Conservation (phyloP, 35 echinoderm and acorn worm species). For the Chiridota heheva region DNA sequence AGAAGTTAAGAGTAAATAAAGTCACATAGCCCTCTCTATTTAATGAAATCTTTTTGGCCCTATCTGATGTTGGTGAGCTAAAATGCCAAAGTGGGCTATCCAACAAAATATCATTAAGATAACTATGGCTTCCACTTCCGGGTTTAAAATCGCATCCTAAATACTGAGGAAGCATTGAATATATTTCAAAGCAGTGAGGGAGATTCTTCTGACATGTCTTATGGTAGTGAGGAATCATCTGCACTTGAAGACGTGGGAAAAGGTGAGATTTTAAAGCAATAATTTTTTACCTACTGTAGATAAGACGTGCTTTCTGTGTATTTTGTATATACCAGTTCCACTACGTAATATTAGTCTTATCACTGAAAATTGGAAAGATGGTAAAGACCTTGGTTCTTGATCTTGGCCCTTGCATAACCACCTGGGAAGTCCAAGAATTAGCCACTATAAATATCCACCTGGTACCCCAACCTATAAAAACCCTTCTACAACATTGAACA, state of each 20-base stretch:
- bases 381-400: too few relatives aligned
- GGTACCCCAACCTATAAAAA: too few relatives aligned
- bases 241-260: neutral
- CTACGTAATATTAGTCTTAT: too few relatives aligned
- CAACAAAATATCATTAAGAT: neutral
- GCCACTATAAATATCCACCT: too few relatives aligned
- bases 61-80: neutral
- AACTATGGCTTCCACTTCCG: slow-evolving; percentile 6
- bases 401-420: too few relatives aligned
- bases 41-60: neutral
- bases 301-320: neutral
- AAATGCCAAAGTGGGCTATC: slow-evolving; percentile 11
- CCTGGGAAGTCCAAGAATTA: too few relatives aligned
- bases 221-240: neutral
- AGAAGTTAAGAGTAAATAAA: neutral
- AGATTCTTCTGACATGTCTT: neutral
- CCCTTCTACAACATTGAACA: too few relatives aligned
- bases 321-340: neutral
- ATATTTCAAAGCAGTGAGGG: neutral
- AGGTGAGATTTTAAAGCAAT: neutral
- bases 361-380: too few relatives aligned
- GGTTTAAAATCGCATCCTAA: neutral
- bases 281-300: too few relatives aligned
- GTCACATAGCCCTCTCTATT: neutral
- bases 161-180: neutral